These are phyloP conservation scores for Strigamia crassipes DNA, from an alignment of 2,888 invertebrate species.

Conservation along the genomic window DNA sequence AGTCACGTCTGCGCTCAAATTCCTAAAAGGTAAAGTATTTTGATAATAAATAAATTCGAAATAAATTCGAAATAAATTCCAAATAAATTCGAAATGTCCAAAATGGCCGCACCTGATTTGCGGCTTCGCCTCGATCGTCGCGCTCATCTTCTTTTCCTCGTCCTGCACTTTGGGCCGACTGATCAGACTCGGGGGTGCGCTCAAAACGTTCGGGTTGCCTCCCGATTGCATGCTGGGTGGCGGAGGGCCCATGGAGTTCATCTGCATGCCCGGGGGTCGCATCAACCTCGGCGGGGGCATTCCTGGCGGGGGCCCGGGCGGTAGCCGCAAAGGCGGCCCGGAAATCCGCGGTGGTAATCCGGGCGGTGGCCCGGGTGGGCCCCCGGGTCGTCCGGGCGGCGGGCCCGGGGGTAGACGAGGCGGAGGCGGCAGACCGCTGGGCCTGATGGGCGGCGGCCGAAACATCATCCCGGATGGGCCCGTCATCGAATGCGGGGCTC, in stretches of 20 bases:
- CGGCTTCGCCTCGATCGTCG: constrained; percentile 94
- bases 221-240: constrained; percentile 55
- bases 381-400: constrained; percentile 63
- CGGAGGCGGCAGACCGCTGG: constrained; percentile 57
- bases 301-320: constrained; percentile 70
- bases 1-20: constrained; percentile 91
- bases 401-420: constrained; percentile 65
- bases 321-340: constrained; percentile 63
- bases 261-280: constrained; percentile 47
- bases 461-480: constrained; percentile 61
- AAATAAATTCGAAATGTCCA: constrained; percentile 18
- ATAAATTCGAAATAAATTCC: constrained; percentile 36
- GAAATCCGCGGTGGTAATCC: constrained; percentile 64
- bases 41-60: not conserved
- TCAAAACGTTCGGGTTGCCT: constrained; percentile 70
- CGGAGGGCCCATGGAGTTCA: constrained; percentile 53
- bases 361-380: constrained; percentile 53
- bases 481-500: not conserved
- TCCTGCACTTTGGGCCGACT: constrained; percentile 62
- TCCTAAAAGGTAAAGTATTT: constrained; percentile 64
- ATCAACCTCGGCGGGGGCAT: constrained; percentile 52
- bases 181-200: constrained; percentile 81
- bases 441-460: constrained; percentile 64
- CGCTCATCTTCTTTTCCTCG: constrained; percentile 58
- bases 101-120: constrained; percentile 69